These are phyloP conservation scores for Maconellicoccus hirsutus DNA, from an alignment of 1,140 invertebrate species.

Conservation along the genomic window DNA sequence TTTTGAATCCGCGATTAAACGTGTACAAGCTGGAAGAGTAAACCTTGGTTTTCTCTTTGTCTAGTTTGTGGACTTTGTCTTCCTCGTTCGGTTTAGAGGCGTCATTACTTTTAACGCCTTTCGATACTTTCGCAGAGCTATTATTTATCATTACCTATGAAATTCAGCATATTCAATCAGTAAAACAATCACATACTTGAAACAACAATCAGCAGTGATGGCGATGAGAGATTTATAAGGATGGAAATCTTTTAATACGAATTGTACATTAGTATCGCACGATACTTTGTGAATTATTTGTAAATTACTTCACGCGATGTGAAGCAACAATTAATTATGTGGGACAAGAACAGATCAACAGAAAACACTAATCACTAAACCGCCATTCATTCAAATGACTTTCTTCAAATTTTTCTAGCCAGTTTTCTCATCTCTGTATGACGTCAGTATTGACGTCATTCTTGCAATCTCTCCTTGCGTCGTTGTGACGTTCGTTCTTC, in stretches of 20 bases:
- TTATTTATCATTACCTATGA: slow-evolving; percentile 6
- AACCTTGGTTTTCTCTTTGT: not conserved
- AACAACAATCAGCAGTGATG: not conserved
- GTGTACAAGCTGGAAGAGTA: not conserved
- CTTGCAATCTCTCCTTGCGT: too few species aligned
- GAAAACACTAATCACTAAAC: slow-evolving; percentile 21
- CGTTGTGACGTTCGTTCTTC: too few species aligned
- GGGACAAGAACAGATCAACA: not conserved
- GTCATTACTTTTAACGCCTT: slow-evolving; percentile 17
- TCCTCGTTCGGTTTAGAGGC: not conserved
- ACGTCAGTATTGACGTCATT: not conserved
- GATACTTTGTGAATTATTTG: too few species aligned
- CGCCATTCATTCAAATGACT: slow-evolving; percentile 4
- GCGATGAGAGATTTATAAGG: too few species aligned
- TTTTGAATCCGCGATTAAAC: not conserved
- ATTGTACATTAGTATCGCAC: too few species aligned
- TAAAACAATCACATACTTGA: slow-evolving; percentile 1
- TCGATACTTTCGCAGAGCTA: not conserved
- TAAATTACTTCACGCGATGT: not conserved
- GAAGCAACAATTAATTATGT: not conserved
- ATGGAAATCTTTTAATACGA: too few species aligned
- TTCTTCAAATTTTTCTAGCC: not conserved
- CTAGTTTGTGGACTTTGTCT: not conserved
- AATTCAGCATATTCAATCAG: slow-evolving; percentile 1
- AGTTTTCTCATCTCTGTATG: not conserved